phyloP scores from a whole-genome alignment of 1,140 invertebrate species.

The Nomia melanderi region DNA sequence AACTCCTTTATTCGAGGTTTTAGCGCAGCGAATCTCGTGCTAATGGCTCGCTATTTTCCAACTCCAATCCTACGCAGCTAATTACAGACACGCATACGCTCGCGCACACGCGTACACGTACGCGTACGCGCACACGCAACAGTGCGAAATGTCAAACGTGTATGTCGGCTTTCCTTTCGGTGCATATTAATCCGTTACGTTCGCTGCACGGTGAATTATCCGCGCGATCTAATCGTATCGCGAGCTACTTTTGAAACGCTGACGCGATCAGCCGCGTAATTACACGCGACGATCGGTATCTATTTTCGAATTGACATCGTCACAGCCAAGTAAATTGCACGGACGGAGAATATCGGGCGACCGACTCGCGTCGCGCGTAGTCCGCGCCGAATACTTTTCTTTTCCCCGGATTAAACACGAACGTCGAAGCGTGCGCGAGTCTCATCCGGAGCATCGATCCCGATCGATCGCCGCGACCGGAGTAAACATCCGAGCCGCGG shows the following conservation, averaged over 20 bases:
- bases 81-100: slow-evolving; percentile 12
- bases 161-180: slow-evolving; percentile 2
- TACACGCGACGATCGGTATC: not conserved
- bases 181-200: slow-evolving; percentile 23
- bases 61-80: slow-evolving; percentile 29
- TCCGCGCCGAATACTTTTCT: too few species aligned
- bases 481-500: not conserved
- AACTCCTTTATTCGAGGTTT: slow-evolving; percentile 21
- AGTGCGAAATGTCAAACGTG: slow-evolving; percentile 39
- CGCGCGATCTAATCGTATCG: not conserved
- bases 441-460: not conserved
- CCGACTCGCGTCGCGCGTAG: too few species aligned
- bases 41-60: slow-evolving; percentile 9
- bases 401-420: too few species aligned
- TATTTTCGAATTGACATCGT: slow-evolving; percentile 31
- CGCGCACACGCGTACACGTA: too few species aligned
- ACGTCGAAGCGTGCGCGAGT: too few species aligned
- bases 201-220: not conserved
- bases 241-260: not conserved
- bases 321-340: slow-evolving; percentile 24
- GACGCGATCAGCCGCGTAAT: not conserved
- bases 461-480: not conserved
- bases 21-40: not conserved
- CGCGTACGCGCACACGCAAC: not conserved
- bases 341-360: not conserved